Base-by-base conservation (phyloP, 2,113 vertebrate species). In the Sardina pilchardus region DNA sequence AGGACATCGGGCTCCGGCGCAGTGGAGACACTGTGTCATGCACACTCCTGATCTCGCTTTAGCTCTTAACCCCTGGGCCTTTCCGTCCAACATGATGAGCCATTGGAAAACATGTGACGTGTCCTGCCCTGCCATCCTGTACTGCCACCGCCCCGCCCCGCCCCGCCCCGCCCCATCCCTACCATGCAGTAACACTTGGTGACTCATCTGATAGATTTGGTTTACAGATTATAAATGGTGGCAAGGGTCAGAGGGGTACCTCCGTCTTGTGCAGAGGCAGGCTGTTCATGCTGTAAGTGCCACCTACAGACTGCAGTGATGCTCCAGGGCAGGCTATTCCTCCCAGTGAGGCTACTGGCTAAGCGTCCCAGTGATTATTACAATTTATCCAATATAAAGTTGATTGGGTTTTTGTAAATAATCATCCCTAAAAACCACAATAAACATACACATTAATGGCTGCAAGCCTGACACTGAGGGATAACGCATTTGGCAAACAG, bases 331-430 rank as follows among this genome's bases (percentile, higher is more conserved):
- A 47, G 45, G 12, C 12, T 9, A 10, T 4, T 42, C 39, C 14
- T 16, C 21, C 53, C 19, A 24, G 16, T 53, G 21, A 19, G 17
- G 12, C 17, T 12, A 16, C 48, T 59, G 53, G 53, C 21, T 59
- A 24, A 3, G 24, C 19, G 26, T 59, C 63, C 26, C 10, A 30
- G 63, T 30, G 63, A 67, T 67, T 67, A 67, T 67, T 8, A 30
- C 10, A 30, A 6, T 30, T 78, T 36, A 36, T 34, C 4, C 30
- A 42, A 16, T 36, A 39, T 36, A 14, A 36, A 30, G 10, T 78
- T 78, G 34, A 78, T 78, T 78, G 10, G 34, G 71, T 36, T 78
- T 67, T 75, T 78, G 19, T 78, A 78, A 30, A 78, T 78, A 78
- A 78, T 14, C 71, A 78, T 17, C 3, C 2, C 26, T 78, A 36